phyloP scores from a whole-genome alignment of 2,797 vertebrate species.

The Loris lydekkerianus region DNA sequence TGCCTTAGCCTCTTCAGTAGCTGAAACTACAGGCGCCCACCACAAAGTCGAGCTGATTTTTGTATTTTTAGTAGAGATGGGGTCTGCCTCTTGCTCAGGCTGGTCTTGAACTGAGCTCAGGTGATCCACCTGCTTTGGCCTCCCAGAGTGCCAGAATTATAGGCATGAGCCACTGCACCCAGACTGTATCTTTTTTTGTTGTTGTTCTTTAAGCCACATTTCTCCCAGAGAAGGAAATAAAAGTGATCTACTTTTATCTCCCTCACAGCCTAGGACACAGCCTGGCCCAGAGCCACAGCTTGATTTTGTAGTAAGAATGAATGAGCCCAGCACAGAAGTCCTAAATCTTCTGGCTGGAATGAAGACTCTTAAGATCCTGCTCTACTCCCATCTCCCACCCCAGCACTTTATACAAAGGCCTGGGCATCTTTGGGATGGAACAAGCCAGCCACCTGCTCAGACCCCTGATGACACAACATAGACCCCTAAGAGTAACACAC shows the following conservation, averaged over 20 bases:
- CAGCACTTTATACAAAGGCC: not conserved
- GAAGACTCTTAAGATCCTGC: not conserved
- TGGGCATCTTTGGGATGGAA: not conserved
- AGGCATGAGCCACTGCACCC: no score
- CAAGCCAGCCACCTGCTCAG: not conserved
- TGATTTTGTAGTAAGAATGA: not conserved
- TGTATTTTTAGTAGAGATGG: no score
- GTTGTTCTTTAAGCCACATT: not conserved
- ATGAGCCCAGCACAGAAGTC: conserved; percentile 6
- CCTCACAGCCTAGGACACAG: not conserved
- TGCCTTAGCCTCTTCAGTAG: no score
- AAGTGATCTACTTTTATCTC: not conserved
- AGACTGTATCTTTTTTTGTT: not conserved
- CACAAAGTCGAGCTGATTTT: no score
- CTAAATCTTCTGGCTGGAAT: not conserved
- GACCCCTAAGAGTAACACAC: no score
- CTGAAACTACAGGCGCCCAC: no score
- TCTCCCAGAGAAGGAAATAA: not conserved
- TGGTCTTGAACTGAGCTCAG: no score
- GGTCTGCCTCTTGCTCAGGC: no score
- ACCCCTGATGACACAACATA: not conserved
- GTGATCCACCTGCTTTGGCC: no score
- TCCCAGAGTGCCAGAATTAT: no score
- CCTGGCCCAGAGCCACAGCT: not conserved
- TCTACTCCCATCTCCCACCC: not conserved